phyloP scores from a whole-genome alignment of 2,888 invertebrate species.

The Fragum whitleyi region DNA sequence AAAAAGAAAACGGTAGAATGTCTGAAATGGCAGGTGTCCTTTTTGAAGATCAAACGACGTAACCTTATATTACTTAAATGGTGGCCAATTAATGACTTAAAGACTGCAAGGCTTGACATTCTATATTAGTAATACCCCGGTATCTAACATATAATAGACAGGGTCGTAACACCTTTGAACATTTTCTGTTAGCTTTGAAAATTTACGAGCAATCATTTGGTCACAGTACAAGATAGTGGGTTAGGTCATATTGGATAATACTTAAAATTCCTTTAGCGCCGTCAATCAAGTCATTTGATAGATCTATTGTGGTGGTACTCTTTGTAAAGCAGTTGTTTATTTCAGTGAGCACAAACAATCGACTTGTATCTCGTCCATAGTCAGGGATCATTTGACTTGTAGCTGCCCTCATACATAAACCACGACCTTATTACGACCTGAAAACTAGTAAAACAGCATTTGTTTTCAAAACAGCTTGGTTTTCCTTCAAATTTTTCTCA shows the following conservation, averaged over 20 bases:
- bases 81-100: slow-evolving; percentile 18
- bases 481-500: too few species aligned
- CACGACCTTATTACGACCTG: too few species aligned
- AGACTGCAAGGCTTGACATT: slow-evolving; percentile 2
- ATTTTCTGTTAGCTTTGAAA: neutral
- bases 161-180: slow-evolving; percentile 8
- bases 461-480: too few species aligned
- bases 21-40: slow-evolving; percentile 8
- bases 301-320: slow-evolving; percentile 2
- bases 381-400: neutral
- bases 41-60: neutral
- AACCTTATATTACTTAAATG: slow-evolving; percentile 9
- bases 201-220: slow-evolving; percentile 19
- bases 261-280: neutral
- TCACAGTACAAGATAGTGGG: slow-evolving; percentile 4
- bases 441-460: too few species aligned
- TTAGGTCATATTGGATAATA: slow-evolving; percentile 14
- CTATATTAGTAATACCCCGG: neutral
- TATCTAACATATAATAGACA: slow-evolving; percentile 4
- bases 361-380: neutral
- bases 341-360: slow-evolving; percentile 11
- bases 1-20: too few species aligned
- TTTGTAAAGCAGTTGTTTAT: neutral
- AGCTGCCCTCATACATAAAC: too few species aligned
- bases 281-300: slow-evolving; percentile 12